Base-by-base conservation (phyloP, 2,888 invertebrate species). In the Papilio gigon region DNA sequence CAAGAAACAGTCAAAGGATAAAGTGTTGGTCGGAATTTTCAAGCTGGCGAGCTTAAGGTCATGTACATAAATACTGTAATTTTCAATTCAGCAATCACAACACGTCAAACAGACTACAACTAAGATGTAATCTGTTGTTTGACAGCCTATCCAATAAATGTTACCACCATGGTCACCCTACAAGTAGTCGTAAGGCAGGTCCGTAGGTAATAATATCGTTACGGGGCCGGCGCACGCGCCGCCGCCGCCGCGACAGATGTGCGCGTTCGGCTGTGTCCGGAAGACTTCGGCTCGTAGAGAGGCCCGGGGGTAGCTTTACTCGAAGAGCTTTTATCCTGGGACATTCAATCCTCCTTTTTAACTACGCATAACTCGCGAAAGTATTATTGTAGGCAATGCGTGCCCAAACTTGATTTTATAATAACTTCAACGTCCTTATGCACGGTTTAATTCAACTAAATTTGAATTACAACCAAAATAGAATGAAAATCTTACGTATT, bases 231-330 rank as follows among this genome's bases (percentile, higher is more conserved):
- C 80, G 81, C 82, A 80, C 82, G 82, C 83, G 82, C 80, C 80
- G 77, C 79, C 83, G 81, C 83, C 83, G 82, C 80, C 80, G 77
- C 79, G 84, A 82, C 83, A 84, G 84, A 83, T 84, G 84, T 83
- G 77, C 71, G 72, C 71, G 68, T 53, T 82, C 82, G 81, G 80
- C 17, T 44, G 9, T 33, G 72, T 72, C 80, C 83, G 83, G 77
- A 77, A 72, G 47, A 33, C 67, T 59, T 78, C 78, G 79, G 76
- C 30, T 25, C n/a, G 72, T 2, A 8, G 44, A 47, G 68, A 20
- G 58, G 27, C 58, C 27, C 22, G 64, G 60, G 56, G 68, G 67
- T 62, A 56, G 47, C 47, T 60, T 35, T 9, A 20, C 14, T n/a
- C 17, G 30, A 22, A 8, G 42, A 44, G 4, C 44, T 59, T 66